phyloP scores from a whole-genome alignment of 2,888 invertebrate species.

The Ophioninae sp. region DNA sequence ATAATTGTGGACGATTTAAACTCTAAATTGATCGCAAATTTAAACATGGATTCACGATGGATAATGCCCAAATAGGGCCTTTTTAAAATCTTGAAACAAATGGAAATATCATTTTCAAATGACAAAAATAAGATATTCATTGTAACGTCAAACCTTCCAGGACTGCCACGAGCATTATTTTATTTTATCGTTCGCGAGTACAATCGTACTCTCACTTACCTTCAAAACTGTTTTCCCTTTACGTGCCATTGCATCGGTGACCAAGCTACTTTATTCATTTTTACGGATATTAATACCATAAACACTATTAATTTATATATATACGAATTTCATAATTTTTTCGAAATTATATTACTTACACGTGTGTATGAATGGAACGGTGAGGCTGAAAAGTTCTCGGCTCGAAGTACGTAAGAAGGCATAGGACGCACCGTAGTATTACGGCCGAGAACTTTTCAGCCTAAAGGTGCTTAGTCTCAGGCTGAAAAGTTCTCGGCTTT shows the following conservation, averaged over 20 bases:
- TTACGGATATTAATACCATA: not conserved
- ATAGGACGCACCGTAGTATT: no score
- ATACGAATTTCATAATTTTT: not conserved
- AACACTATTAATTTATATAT: not conserved
- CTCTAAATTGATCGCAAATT: not conserved
- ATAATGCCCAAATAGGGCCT: not conserved
- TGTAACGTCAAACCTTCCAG: not conserved
- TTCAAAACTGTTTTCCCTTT: not conserved
- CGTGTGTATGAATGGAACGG: not conserved
- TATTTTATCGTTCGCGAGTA: not conserved
- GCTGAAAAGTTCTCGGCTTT: not conserved
- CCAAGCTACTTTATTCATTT: constrained; percentile 3
- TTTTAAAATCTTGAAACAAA: not conserved
- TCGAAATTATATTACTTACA: not conserved
- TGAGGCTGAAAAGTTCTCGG: not conserved
- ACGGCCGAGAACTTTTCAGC: no score
- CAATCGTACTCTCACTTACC: not conserved
- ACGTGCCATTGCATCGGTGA: not conserved
- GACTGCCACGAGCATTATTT: not conserved
- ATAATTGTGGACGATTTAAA: not conserved
- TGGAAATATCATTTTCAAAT: not conserved
- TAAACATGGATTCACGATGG: not conserved
- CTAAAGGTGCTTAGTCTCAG: no score
- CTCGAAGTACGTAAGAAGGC: no score
- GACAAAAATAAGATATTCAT: not conserved